Evolutionary conservation across 2,888 invertebrate genomes (phyloP).

Genomic region (Eledona agricola): DNA sequence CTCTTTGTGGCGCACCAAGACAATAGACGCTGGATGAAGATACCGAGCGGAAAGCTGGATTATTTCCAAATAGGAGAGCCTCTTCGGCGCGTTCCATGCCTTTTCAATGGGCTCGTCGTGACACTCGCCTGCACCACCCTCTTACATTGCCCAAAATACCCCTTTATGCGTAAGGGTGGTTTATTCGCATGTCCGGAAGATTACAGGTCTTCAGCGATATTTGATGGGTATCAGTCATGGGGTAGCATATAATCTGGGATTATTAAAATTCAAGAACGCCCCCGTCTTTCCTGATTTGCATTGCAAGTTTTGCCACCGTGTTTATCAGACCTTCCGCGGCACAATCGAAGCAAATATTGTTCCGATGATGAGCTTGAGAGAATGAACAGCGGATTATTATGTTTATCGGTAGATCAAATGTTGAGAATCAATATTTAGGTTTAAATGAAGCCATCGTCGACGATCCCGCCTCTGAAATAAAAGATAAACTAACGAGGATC

Average conservation of each 20-base stretch:
- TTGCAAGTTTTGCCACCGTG: neutral
- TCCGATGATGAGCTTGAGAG: no score
- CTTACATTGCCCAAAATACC: constrained; percentile 21
- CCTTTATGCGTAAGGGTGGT: constrained; percentile 28
- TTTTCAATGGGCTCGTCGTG: constrained; percentile 23
- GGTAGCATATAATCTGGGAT: constrained; percentile 14
- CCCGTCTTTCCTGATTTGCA: constrained; percentile 5
- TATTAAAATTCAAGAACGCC: constrained; percentile 15
- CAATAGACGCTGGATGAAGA: constrained; percentile 35
- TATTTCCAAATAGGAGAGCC: constrained; percentile 35
- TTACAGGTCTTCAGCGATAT: constrained; percentile 27
- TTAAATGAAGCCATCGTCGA: no score
- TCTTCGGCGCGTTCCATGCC: constrained; percentile 31
- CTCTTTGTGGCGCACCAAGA: constrained; percentile 34
- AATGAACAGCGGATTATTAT: no score
- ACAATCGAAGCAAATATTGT: no score
- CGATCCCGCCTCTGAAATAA: no score
- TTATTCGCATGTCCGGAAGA: constrained; percentile 36
- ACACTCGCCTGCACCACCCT: constrained; percentile 23
- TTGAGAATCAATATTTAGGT: no score
- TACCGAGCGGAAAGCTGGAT: constrained; percentile 37
- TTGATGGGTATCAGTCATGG: constrained; percentile 14
- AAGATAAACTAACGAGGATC: no score
- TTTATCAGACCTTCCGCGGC: no score
- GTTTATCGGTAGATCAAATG: no score